Evolutionary conservation across 2,888 invertebrate genomes (phyloP), one percentile per base, ranked within the genome.

Genomic region (Dromius quadrimaculatus): DNA sequence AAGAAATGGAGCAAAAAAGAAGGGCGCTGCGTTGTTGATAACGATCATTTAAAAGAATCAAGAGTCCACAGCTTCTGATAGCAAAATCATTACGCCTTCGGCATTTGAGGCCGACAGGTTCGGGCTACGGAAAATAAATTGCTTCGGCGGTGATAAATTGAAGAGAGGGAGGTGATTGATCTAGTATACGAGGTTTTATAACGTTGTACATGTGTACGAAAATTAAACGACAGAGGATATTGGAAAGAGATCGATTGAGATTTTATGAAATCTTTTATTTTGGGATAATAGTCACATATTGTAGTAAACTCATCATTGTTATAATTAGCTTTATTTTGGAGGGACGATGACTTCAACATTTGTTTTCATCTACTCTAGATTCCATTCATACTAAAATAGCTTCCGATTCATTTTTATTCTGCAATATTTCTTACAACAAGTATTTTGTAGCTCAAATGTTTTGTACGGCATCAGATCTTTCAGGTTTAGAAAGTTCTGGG

Each of bases 31-130:
- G 28, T 11, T 50, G 59, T 13, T 34, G 65, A 65, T 65, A 65
- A 50, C 65, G 65, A 65, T 65, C 50, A 50, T 32, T 50, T 50
- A 47, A 50, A 50, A 65, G 65, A 65, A 65, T 65, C 65, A 65
- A 23, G 62, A 41, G 36, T 34, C 50, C 65, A 34, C 65, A 50
- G 65, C 65, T 65, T 65, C 50, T 65, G 65, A 65, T 47, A 50
- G 50, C 50, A 38, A 47, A 62, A 65, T 65, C 65, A 65, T 65
- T 65, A 65, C 65, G 36, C 45, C 47, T 64, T 15, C 8, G 38
- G 41, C 62, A 38, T 20, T 34, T 38, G 13, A 43, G 17, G 8
- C 62, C 43, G 43, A 43, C 62, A 41, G 43, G 41, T 57, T 43
- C 22, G 62, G 15, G 41, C 41, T 41, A 23, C 8, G 19, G 61